Conservation (phyloP, 2,888 invertebrate genomes). For the Diarsia rubi region DNA sequence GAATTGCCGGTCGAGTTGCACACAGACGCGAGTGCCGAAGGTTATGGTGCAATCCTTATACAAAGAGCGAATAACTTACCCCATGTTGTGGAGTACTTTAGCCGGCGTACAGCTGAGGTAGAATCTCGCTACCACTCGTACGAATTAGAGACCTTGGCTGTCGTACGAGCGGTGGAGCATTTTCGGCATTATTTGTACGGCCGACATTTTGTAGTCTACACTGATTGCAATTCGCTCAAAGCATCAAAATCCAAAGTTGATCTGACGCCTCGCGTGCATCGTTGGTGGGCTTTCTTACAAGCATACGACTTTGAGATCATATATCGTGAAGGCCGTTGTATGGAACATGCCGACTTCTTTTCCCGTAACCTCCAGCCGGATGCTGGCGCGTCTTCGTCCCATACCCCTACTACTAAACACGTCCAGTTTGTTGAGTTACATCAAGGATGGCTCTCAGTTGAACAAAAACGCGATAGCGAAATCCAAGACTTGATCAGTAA, state of each 20-base stretch:
- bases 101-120: background rate
- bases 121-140: conserved; percentile 37
- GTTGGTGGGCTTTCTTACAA: no score
- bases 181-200: conserved; percentile 39
- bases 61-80: background rate
- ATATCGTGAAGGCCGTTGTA: no score
- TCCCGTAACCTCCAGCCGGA: no score
- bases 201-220: conserved; percentile 9
- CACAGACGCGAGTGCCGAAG: background rate
- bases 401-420: no score
- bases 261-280: no score
- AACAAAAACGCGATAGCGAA: conserved; percentile 66
- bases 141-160: conserved; percentile 27
- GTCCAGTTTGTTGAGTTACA: conserved; percentile 59
- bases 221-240: conserved; percentile 28
- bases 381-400: no score
- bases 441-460: conserved; percentile 63
- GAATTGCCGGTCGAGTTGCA: background rate
- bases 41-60: background rate
- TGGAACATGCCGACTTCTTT: no score
- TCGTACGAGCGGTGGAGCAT: conserved; percentile 27
- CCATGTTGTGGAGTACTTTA: background rate
- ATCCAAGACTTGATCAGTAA: conserved; percentile 56
- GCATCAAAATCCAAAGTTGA: conserved; percentile 28
- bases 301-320: no score